Percentiles rank a stretch among this genome's conserved stretches.
These are phyloP conservation scores for Trogon melanurus DNA, from an alignment of 2,113 vertebrate species.

Conservation along the genomic window DNA sequence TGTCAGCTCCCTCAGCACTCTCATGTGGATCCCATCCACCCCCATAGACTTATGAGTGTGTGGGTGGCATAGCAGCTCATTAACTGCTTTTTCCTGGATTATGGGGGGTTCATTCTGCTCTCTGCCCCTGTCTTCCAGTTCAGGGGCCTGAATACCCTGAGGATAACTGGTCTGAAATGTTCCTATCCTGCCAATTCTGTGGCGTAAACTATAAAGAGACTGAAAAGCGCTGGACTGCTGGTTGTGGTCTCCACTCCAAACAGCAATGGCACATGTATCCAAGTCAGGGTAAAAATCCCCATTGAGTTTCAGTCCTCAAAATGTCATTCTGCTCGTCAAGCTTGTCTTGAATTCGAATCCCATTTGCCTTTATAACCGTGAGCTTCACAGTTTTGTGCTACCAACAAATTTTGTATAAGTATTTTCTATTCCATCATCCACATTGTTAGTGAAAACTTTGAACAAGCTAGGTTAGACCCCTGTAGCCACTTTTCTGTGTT, in stretches of 20 bases:
- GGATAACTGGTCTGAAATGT: neutral
- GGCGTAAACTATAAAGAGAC: neutral
- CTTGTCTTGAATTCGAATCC: neutral
- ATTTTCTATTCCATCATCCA: neutral
- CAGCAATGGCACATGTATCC: accelerated
- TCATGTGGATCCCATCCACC: too few species aligned
- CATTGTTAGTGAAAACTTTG: neutral
- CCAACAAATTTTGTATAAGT: neutral
- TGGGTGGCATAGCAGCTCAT: too few species aligned
- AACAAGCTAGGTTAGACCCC: neutral
- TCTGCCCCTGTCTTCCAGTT: too few species aligned
- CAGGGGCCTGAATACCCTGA: too few species aligned
- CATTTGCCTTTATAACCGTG: neutral
- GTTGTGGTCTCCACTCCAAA: neutral
- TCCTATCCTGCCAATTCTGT: neutral
- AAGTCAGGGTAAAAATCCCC: neutral
- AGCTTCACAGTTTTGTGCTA: neutral
- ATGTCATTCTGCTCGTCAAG: neutral
- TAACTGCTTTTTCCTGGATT: too few species aligned
- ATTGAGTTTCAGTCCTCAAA: neutral
- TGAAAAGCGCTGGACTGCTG: neutral
- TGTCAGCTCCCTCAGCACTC: too few species aligned
- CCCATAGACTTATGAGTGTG: too few species aligned
- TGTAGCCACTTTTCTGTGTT: neutral
- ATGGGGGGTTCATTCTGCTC: too few species aligned